Evolutionary conservation across 2,888 invertebrate species (phyloP).

Genomic region (Hirtodrosophila alboralis): DNA sequence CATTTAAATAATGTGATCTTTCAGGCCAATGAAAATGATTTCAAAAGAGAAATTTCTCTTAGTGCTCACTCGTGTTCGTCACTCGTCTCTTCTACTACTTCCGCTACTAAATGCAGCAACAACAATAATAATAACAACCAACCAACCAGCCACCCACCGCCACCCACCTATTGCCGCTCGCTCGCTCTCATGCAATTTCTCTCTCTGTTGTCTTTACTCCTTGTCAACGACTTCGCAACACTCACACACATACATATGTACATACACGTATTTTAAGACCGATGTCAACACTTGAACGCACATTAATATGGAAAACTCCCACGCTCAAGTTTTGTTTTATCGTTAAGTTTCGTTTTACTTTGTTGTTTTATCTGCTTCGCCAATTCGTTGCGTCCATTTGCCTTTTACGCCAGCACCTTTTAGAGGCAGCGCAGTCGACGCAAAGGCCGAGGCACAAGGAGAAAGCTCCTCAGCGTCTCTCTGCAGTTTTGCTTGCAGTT

Average conservation of each 20-base stretch:
- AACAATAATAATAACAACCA: slow-evolving; percentile 21
- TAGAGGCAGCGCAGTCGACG: slow-evolving; percentile 29
- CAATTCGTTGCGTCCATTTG: slow-evolving; percentile 66
- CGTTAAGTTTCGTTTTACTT: slow-evolving; percentile 41
- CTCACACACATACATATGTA: background rate
- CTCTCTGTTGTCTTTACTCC: slow-evolving; percentile 28
- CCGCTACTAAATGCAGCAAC: slow-evolving; percentile 64
- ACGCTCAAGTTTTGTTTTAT: slow-evolving; percentile 68
- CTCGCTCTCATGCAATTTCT: slow-evolving; percentile 46
- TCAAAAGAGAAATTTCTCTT: slow-evolving; percentile 72
- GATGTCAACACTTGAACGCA: slow-evolving; percentile 73
- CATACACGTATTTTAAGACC: slow-evolving; percentile 20
- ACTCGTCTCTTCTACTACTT: slow-evolving; percentile 59
- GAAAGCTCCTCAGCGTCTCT: slow-evolving; percentile 66
- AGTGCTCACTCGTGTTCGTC: slow-evolving; percentile 13
- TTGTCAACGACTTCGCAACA: slow-evolving; percentile 2
- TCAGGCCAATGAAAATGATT: slow-evolving; percentile 76
- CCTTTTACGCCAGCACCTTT: slow-evolving; percentile 44
- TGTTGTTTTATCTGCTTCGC: slow-evolving; percentile 44
- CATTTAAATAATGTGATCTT: slow-evolving; percentile 82
- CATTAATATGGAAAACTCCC: slow-evolving; percentile 77
- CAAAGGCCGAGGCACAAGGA: slow-evolving; percentile 56
- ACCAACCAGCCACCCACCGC: slow-evolving; percentile 31
- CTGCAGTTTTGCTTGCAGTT: slow-evolving; percentile 77
- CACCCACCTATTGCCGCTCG: slow-evolving; percentile 29